Evolutionary conservation across 2,113 vertebrate species (phyloP), one percentile per base, ranked within the genome.

Genomic region (Montifringilla adamsi): DNA sequence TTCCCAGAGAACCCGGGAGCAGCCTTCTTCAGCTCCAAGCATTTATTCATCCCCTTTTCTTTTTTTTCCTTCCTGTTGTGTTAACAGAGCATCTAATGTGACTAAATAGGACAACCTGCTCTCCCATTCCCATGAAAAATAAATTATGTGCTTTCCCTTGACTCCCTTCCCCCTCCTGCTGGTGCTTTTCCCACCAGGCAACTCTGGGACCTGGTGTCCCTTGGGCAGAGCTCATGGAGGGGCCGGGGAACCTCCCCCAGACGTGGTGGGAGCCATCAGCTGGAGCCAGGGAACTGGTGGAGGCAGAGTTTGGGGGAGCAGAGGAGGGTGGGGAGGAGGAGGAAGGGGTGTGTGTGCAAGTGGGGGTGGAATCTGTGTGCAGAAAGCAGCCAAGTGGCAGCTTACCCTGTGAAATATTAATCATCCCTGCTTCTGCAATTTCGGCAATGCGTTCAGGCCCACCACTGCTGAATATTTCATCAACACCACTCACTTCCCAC

Each of bases 51-150:
- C 78, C 69, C 73, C 24, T 46, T 58, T 28, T 9, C 6, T n/a
- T 49, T 89, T 72, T n/a, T 56, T 44, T 15, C 6, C 22, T 69
- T 93, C 77, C 97, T 97, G 97, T 97, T 98, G 96, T 97, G 97
- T 98, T 97, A 98, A 97, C 97, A 98, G 97, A 97, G 97, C 97
- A 97, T 97, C 97, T 98, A 98, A 98, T 98, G 97, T 96, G 97
- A 97, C 97, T 98, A 98, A 98, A 97, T 98, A 98, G 97, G 97
- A 98, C 97, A 98, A 97, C 96, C 96, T 95, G 94, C 96, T 97
- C 96, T 97, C 94, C 95, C 93, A 91, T 91, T 67, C 90, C 89
- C 95, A 98, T 97, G 93, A 97, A 98, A 97, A 97, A 98, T 97
- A 91, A 90, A 98, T 98, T 94, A 97, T 18, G 84, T 66, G 90